Base-by-base conservation (phyloP, 2,888 invertebrate species). In the Euplexia lucipara region DNA sequence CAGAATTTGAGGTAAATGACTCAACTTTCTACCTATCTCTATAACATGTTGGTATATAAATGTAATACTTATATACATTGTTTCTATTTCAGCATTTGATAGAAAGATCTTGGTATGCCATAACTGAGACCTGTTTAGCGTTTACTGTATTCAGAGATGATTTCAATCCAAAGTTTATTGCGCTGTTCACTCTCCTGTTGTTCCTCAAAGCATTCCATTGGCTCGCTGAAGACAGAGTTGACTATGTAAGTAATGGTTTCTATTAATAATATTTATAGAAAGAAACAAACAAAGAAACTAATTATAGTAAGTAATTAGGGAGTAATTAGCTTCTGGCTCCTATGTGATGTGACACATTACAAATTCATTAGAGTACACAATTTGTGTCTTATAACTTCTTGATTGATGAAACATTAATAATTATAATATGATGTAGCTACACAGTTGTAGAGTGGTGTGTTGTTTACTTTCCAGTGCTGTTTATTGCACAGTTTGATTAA, bases 201-300 rank as follows among this genome's bases (percentile, higher is more conserved):
- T 99, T 99, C 91, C 95, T 99, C 34, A 99, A 99, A 96, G 99
- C 99, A 90, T 99, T 99, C 96, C 99, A 99, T 95, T 99, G 99
- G 99, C 95, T 99, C 42, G 99, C 99, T 18, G 99, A 99, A 94
- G 99, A 99, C 89, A 96, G 99, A 88, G 99, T 99, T 37, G 99
- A 99, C 94, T 99, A 98, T 96, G 99, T 99, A 96, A 98, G 98
- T 96, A 86, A 56, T 67, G n/a, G 26, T 37, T 56, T 56, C 60
- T 74, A 74, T 62, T 48, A 60, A 72, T 72, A 59, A 45, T 53
- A 6, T 34, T 18, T 26, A 2, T 3, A 26, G 26, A 26, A 26
- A 26, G 26, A 3, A 26, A 5, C 26, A 59, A 9, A 81, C 63
- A 78, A 75, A 70, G 63, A 66, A 64, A 47, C 34, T 62, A 64